Evolutionary conservation across 2,888 invertebrate species (phyloP), one percentile per base, ranked within the genome.

Genomic region (Perizoma flavofasciatum): DNA sequence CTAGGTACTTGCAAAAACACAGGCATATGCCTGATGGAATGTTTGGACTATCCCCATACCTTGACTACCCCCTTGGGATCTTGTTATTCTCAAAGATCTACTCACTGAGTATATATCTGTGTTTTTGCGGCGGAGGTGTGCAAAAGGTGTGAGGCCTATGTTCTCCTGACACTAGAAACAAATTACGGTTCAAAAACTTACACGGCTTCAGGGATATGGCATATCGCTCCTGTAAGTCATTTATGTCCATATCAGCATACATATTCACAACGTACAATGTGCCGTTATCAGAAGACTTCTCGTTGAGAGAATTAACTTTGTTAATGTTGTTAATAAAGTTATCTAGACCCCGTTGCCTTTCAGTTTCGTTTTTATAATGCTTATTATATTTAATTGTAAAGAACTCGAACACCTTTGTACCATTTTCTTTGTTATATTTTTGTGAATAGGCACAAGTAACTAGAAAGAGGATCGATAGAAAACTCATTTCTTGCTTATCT

Each of bases 261-360:
- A 76, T 77, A 62, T 82, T 87, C 33, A 85, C 48, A 54, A 75
- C 63, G 66, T 76, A 86, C 52, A 78, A 64, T n/a, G 71, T 69
- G 4, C 66, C 59, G 33, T 59, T 63, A 39, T 73, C 68, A 6
- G 58, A 62, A 8, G 64, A 63, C 33, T 70, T 70, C 41, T 74
- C 72, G 64, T 87, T 88, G 5, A 86, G 69, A 9, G 67, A 48
- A 33, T 66, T 63, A 32, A 84, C 71, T 49, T 61, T 59, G 34
- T 78, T 77, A 44, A 82, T 67, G 74, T 83, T 86, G 0, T 65
- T 66, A 32, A 77, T 58, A 71, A 86, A 88, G 61, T 81, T 80
- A 34, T 55, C 40, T 6, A 73, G 73, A n/a, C 69, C 81, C 8
- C 11, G 59, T 34, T 70, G 46, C 69, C 81, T 79, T 10, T 71